Evolutionary conservation across 2,113 vertebrate species (phyloP).

Genomic region (Menidia beryllina): DNA sequence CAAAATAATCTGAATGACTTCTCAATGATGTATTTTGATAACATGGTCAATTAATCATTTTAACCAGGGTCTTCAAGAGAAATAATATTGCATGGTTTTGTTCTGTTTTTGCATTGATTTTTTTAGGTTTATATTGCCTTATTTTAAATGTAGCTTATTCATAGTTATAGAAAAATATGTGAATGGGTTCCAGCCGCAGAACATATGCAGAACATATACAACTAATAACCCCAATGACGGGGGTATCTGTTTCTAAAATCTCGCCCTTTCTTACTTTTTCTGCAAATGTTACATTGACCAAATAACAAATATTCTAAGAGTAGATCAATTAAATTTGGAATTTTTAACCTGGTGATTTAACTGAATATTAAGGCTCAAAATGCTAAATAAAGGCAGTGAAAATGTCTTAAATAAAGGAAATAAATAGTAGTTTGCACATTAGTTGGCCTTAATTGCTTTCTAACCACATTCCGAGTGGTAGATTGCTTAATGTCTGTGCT

Average conservation of each 20-base stretch:
- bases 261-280: too few species aligned
- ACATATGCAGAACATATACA: neutral
- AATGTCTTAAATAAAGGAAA: too few species aligned
- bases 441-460: neutral
- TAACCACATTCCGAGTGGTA: neutral
- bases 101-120: neutral
- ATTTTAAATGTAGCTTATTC: neutral
- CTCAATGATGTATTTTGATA: neutral
- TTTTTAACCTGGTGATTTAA: too few species aligned
- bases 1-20: constrained; percentile 11
- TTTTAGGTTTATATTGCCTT: neutral
- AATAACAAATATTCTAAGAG: too few species aligned
- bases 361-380: too few species aligned
- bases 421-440: neutral
- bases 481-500: neutral
- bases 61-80: neutral
- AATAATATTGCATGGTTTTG: neutral
- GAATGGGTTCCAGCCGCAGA: neutral
- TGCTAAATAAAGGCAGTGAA: too few species aligned
- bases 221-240: too few species aligned
- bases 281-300: neutral
- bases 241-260: too few species aligned
- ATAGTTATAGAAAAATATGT: neutral
- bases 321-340: too few species aligned
- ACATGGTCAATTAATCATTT: neutral